Evolutionary conservation across 2,113 vertebrate genomes (phyloP).

Genomic region (Lucifuga dentata): DNA sequence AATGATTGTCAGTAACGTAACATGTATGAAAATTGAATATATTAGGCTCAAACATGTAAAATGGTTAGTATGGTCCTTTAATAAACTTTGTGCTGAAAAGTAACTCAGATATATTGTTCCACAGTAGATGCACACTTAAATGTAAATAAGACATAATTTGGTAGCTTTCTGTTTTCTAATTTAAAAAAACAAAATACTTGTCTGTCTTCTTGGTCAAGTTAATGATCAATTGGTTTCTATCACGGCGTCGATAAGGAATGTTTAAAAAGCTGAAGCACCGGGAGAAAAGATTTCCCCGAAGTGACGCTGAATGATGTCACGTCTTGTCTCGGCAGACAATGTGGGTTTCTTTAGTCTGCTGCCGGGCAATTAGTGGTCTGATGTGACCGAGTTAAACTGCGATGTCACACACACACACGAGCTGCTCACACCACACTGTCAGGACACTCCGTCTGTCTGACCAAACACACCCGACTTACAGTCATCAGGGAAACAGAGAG

Average conservation of each 20-base stretch:
- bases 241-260: not conserved
- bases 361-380: slow-evolving; percentile 78
- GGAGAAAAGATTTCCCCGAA: slow-evolving; percentile 34
- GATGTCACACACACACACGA: slow-evolving; percentile 78
- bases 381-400: slow-evolving; percentile 75
- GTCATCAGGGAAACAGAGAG: slow-evolving; percentile 11
- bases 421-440: slow-evolving; percentile 77
- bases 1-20: too few species aligned
- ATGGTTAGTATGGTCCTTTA: too few species aligned
- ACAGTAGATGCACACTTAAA: too few species aligned
- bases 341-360: slow-evolving; percentile 57
- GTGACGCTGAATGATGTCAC: slow-evolving; percentile 70
- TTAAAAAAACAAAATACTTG: too few species aligned
- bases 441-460: slow-evolving; percentile 68
- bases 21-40: too few species aligned
- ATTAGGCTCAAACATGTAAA: too few species aligned
- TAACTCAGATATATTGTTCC: too few species aligned
- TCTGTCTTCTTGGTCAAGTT: too few species aligned
- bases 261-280: slow-evolving; percentile 1
- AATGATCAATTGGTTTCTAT: too few species aligned
- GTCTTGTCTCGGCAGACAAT: slow-evolving; percentile 66
- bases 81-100: too few species aligned
- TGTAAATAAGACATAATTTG: too few species aligned
- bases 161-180: too few species aligned
- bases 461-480: slow-evolving; percentile 63